These are phyloP conservation scores for Sussaba pulchella DNA, from an alignment of 2,888 invertebrate genomes.

Conservation along the genomic window DNA sequence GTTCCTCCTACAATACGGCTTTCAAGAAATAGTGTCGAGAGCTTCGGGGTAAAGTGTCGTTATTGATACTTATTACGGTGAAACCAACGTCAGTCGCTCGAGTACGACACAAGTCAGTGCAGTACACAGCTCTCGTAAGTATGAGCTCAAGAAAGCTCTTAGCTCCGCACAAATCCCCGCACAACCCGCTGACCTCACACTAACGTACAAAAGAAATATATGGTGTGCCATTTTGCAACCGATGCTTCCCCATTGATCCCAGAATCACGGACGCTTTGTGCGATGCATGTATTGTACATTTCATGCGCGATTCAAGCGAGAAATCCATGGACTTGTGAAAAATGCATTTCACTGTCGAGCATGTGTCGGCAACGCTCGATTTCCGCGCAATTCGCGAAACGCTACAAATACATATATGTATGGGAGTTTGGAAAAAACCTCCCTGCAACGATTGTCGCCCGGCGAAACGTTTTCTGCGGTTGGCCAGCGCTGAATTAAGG, in stretches of 20 bases:
- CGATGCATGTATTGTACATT: conserved; percentile 21
- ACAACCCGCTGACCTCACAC: background rate
- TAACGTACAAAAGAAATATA: background rate
- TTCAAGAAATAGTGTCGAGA: too few relatives aligned
- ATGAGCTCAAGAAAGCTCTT: too few relatives aligned
- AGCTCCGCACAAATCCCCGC: conserved; percentile 6
- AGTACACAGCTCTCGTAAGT: too few relatives aligned
- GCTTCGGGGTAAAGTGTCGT: too few relatives aligned
- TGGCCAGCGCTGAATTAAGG: conserved; percentile 29
- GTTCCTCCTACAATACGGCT: too few relatives aligned
- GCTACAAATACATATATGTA: conserved; percentile 44
- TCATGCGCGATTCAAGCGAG: conserved; percentile 1
- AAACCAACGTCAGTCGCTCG: too few relatives aligned
- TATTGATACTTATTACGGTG: too few relatives aligned
- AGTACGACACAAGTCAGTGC: too few relatives aligned
- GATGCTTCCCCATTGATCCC: background rate
- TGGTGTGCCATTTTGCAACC: conserved; percentile 4
- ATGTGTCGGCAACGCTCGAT: conserved; percentile 42
- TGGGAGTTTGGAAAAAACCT: background rate
- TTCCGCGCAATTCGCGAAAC: conserved; percentile 51
- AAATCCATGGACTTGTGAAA: conserved; percentile 13
- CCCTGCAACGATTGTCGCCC: background rate
- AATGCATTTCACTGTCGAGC: conserved; percentile 40
- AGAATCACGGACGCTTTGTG: background rate
- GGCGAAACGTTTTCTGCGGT: background rate